Evolutionary conservation across 2,113 vertebrate species (phyloP).

Genomic region (Microcebus murinus): DNA sequence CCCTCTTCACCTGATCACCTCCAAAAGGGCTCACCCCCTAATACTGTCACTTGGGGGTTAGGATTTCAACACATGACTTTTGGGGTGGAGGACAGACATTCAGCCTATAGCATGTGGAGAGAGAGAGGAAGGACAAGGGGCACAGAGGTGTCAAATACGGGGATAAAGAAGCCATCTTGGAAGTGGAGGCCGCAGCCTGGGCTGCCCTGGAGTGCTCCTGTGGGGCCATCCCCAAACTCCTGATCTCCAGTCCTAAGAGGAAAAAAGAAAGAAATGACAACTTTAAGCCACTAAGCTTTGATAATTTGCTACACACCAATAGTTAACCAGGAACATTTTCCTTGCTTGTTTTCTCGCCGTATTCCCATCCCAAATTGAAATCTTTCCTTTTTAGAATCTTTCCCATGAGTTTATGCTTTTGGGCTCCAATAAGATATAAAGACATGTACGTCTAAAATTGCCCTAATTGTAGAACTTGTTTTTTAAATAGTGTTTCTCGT

Average conservation of each 20-base stretch:
- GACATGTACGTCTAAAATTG: neutral
- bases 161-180: neutral
- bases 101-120: neutral
- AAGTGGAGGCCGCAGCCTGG: neutral
- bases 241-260: neutral
- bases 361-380: neutral
- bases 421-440: neutral
- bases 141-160: neutral
- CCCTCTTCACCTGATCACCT: neutral
- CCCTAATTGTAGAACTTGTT: neutral
- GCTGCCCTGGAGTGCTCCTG: neutral
- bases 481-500: neutral
- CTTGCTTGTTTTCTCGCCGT: neutral
- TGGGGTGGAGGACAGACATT: neutral
- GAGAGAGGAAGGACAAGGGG: neutral
- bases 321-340: neutral
- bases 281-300: neutral
- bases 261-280: too few species aligned
- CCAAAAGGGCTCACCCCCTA: neutral
- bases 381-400: conserved; percentile 4
- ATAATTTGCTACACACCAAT: neutral
- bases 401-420: neutral
- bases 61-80: neutral
- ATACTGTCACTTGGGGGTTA: neutral
- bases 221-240: neutral